A percentile compares a stretch with the other conserved stretches of the same genome.
Conservation (phyloP, 2,113 vertebrate genomes). For the Serinus canaria region DNA sequence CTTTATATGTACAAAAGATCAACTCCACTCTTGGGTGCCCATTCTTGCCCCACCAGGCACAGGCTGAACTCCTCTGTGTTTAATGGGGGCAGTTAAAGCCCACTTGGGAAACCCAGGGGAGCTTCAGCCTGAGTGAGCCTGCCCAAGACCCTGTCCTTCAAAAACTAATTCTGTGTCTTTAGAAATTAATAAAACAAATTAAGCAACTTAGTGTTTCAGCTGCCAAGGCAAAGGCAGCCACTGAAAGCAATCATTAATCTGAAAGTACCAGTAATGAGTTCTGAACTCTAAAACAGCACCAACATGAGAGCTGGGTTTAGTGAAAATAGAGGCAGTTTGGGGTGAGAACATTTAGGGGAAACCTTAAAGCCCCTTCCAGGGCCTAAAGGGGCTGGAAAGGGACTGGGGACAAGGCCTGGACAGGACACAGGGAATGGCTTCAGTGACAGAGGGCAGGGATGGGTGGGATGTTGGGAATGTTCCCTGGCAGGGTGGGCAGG, state of each 20-base stretch:
- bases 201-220: background rate
- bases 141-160: background rate
- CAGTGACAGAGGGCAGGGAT: background rate
- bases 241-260: background rate
- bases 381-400: background rate
- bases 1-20: background rate
- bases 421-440: background rate
- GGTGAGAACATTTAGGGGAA: background rate
- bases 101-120: background rate
- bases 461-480: background rate
- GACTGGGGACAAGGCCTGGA: background rate
- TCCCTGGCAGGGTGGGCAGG: fast-evolving
- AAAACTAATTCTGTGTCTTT: background rate
- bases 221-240: background rate
- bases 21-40: background rate
- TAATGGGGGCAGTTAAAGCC: background rate
- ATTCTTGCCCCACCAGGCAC: background rate
- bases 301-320: background rate
- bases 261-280: background rate
- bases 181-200: background rate
- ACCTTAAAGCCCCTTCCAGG: background rate
- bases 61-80: background rate
- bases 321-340: background rate
- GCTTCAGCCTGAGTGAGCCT: background rate
- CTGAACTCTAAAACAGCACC: background rate